Conservation (phyloP, 2,888 invertebrate species). For the Temnothorax unifasciatus region DNA sequence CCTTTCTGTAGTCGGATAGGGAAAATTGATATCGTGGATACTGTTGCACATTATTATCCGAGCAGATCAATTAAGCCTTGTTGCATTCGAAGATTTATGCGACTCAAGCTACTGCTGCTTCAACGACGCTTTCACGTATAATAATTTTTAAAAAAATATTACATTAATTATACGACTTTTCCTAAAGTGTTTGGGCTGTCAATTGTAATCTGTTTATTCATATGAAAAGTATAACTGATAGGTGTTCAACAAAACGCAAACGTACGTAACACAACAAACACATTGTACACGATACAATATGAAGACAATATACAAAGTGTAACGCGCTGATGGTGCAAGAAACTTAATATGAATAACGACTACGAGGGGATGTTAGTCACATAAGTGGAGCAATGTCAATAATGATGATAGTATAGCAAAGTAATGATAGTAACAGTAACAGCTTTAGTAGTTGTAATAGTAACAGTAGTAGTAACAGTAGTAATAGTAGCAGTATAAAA, state of each 20-base stretch:
- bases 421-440: constrained; percentile 8
- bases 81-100: constrained; percentile 25
- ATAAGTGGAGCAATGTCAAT: constrained; percentile 30
- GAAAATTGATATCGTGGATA: constrained; percentile 8
- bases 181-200: constrained; percentile 29
- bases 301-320: constrained; percentile 68
- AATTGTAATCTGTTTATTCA: constrained; percentile 44
- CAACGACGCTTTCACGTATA: neutral
- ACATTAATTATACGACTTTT: constrained; percentile 23
- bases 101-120: constrained; percentile 25
- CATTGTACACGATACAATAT: constrained; percentile 72
- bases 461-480: constrained; percentile 33
- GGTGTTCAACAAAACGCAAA: constrained; percentile 63
- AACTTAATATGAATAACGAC: constrained; percentile 50
- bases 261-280: constrained; percentile 72
- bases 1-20: neutral
- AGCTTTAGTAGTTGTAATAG: constrained; percentile 29
- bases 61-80: neutral
- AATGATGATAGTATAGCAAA: constrained; percentile 42
- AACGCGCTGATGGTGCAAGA: constrained; percentile 66
- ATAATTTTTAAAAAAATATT: neutral
- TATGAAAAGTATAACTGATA: constrained; percentile 52
- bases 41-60: constrained; percentile 16
- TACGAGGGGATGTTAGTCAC: constrained; percentile 35
- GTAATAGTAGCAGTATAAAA: constrained; percentile 17